Percentiles rank a stretch among this genome's conserved stretches.
Conservation (phyloP, 2,888 invertebrate species). For the Dolomedes plantarius region DNA sequence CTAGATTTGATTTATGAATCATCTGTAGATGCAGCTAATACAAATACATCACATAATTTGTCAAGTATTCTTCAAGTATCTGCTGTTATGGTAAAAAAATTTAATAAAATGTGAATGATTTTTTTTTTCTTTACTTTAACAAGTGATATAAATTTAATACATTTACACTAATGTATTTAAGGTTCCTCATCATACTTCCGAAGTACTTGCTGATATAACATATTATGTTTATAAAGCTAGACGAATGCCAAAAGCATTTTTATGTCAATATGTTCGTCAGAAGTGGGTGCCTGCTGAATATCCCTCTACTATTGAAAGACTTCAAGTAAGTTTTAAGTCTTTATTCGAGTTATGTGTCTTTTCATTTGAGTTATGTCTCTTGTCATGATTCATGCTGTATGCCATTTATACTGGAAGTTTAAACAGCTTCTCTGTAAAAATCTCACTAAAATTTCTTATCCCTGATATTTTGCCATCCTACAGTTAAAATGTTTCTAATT, state of each 20-base stretch:
- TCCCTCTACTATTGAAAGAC: constrained; percentile 80
- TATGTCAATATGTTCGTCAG: constrained; percentile 92
- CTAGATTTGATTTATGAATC: constrained; percentile 91
- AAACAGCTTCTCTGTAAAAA: too few relatives aligned
- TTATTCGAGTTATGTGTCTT: not conserved
- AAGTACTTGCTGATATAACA: constrained; percentile 96
- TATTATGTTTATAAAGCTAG: constrained; percentile 97
- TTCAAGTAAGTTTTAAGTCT: constrained; percentile 72
- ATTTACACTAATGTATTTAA: constrained; percentile 75
- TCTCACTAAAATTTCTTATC: not conserved
- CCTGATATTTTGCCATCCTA: not conserved
- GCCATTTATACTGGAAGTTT: too few relatives aligned
- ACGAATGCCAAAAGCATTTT: constrained; percentile 86
- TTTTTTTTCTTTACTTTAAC: not conserved
- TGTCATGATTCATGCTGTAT: too few relatives aligned
- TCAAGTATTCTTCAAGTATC: constrained; percentile 52
- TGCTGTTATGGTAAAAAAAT: constrained; percentile 43
- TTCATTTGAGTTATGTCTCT: not conserved
- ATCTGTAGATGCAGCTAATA: constrained; percentile 66
- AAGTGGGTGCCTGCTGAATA: constrained; percentile 88
- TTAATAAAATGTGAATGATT: too few relatives aligned
- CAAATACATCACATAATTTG: constrained; percentile 45
- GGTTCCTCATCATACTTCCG: constrained; percentile 95
- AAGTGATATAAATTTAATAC: not conserved
- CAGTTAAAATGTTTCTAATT: too few relatives aligned